phyloP scores from a whole-genome alignment of 2,888 invertebrate genomes.

The Pseudococcus viburni region DNA sequence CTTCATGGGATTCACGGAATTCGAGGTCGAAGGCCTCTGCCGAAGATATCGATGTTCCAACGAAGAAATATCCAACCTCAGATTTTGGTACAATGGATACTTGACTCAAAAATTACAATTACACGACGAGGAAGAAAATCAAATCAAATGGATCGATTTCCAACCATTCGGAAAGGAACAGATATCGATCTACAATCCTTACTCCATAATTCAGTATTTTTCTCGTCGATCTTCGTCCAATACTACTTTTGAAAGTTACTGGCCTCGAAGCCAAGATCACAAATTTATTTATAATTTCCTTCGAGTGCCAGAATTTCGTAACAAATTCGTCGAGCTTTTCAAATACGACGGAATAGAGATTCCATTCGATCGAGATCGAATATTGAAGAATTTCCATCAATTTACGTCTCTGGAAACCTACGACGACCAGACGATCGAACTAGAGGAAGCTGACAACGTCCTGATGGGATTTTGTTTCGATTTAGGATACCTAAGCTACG shows the following conservation, averaged over 20 bases:
- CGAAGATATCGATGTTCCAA: neutral
- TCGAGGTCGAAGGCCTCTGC: neutral
- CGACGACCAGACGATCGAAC: neutral
- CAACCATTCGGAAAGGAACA: neutral
- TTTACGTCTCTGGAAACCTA: neutral
- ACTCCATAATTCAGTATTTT: neutral
- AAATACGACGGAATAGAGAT: neutral
- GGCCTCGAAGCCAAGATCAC: neutral
- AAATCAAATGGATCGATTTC: neutral
- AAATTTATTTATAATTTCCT: conserved; percentile 7
- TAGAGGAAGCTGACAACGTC: neutral
- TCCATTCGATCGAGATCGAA: neutral
- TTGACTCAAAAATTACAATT: neutral
- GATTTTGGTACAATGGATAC: neutral
- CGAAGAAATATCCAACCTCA: neutral
- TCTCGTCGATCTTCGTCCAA: neutral
- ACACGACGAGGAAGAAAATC: neutral
- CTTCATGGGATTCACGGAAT: neutral
- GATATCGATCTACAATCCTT: neutral
- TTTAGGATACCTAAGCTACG: neutral
- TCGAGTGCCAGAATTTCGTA: neutral
- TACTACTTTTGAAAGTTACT: neutral
- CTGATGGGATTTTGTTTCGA: neutral
- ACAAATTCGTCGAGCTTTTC: conserved; percentile 5
- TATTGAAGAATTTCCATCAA: neutral